Percentiles rank a stretch among this genome's conserved stretches.
phyloP scores from a whole-genome alignment of 2,888 invertebrate species.

The Netelia inedita region DNA sequence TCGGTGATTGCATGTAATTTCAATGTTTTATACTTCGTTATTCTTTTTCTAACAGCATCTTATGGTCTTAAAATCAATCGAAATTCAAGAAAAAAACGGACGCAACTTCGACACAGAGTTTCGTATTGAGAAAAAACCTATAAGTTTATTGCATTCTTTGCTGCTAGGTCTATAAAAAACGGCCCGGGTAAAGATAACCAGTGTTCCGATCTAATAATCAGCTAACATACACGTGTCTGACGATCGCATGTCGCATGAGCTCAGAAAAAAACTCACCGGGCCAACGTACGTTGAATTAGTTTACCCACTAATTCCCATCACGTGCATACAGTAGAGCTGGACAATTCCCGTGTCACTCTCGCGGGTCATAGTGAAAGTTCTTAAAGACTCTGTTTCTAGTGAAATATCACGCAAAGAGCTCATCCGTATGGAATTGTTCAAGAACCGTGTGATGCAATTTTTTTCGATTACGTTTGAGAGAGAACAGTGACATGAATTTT shows the following conservation, averaged over 20 bases:
- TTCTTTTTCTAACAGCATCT: neutral
- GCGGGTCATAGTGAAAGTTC: conserved; percentile 81
- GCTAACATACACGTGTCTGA: neutral
- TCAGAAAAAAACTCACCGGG: conserved; percentile 19
- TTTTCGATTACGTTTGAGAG: conserved; percentile 72
- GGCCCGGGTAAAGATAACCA: neutral
- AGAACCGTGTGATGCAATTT: conserved; percentile 77
- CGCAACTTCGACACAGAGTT: too few species aligned
- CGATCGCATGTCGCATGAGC: neutral
- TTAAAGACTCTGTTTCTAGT: conserved; percentile 69
- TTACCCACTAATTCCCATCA: conserved; percentile 75
- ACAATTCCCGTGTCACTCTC: conserved; percentile 60
- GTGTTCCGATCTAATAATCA: neutral
- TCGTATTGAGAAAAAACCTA: too few species aligned
- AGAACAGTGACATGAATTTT: conserved; percentile 38
- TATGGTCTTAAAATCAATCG: neutral
- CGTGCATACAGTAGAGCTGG: conserved; percentile 64
- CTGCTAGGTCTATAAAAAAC: neutral
- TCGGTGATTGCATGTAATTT: neutral
- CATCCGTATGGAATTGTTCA: conserved; percentile 78
- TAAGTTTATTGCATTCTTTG: too few species aligned
- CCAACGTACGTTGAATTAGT: conserved; percentile 22
- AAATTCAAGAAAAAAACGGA: neutral
- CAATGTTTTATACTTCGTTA: neutral
- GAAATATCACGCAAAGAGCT: conserved; percentile 76